A percentile compares a stretch with the other conserved stretches of the same genome.
phyloP scores from a whole-genome alignment of 2,888 invertebrate species.

The Polietes domitor region DNA sequence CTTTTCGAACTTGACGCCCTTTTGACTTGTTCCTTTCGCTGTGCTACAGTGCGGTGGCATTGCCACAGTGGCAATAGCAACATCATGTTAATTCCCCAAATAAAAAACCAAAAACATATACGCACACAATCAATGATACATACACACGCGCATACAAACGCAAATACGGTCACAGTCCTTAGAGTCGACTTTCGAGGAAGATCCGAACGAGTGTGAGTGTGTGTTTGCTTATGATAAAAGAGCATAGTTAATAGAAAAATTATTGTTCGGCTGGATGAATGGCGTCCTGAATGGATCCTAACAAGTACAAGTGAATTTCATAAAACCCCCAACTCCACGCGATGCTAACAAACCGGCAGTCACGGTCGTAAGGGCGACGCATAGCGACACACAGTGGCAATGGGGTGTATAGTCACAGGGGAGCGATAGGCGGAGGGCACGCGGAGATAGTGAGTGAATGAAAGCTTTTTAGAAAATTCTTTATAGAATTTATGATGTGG shows the following conservation, averaged over 20 bases:
- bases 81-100: constrained; percentile 20
- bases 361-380: background rate
- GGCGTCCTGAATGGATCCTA: constrained; percentile 4
- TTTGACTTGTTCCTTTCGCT: too few relatives aligned
- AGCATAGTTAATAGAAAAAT: constrained; percentile 50
- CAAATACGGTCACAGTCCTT: too few relatives aligned
- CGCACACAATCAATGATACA: background rate
- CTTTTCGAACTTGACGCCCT: too few relatives aligned
- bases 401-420: too few relatives aligned
- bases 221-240: constrained; percentile 18
- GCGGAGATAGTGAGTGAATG: background rate
- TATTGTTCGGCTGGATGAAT: constrained; percentile 23
- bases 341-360: background rate
- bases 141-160: background rate
- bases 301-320: constrained; percentile 11
- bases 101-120: constrained; percentile 22
- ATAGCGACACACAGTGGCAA: background rate
- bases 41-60: background rate
- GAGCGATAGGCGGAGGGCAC: background rate
- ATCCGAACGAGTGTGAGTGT: background rate
- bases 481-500: constrained; percentile 66
- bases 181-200: background rate
- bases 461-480: constrained; percentile 34
- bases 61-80: background rate
- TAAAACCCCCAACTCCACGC: background rate